Percentiles rank a stretch among this genome's conserved stretches.
Evolutionary conservation across 2,888 invertebrate species (phyloP).

Genomic region (Drosophila lutescens): DNA sequence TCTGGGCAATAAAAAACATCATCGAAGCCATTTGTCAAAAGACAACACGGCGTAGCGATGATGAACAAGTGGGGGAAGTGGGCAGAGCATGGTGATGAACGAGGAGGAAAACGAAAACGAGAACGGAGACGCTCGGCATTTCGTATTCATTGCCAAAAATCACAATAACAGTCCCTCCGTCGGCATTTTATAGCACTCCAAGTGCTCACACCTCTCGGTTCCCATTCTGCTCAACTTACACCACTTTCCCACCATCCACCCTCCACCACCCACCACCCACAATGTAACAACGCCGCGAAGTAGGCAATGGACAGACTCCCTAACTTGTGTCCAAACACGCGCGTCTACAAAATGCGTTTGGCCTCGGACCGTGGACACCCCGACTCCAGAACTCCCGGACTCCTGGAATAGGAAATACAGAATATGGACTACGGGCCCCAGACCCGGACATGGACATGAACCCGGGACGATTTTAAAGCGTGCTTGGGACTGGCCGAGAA

Average conservation of each 20-base stretch:
- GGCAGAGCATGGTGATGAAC: background rate
- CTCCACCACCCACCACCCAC: constrained; percentile 3
- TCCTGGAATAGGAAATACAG: background rate
- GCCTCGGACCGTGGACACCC: constrained; percentile 8
- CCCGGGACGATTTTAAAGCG: constrained; percentile 61
- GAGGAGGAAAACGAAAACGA: constrained; percentile 26
- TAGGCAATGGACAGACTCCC: constrained; percentile 58
- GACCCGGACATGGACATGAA: constrained; percentile 2
- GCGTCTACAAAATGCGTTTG: constrained; percentile 68
- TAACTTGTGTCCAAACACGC: constrained; percentile 74
- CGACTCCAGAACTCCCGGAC: background rate
- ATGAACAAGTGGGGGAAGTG: background rate
- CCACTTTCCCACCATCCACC: background rate
- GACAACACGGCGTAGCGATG: constrained; percentile 42
- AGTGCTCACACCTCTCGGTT: constrained; percentile 24
- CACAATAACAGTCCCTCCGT: constrained; percentile 60
- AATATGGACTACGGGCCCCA: background rate
- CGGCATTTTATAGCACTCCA: constrained; percentile 41
- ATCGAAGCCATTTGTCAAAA: constrained; percentile 78
- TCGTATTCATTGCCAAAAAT: constrained; percentile 78
- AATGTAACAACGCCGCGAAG: constrained; percentile 61
- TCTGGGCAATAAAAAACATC: constrained; percentile 75
- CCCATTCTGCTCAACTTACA: background rate
- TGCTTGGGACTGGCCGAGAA: constrained; percentile 49
- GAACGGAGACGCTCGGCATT: constrained; percentile 51